Evolutionary conservation across 2,113 vertebrate genomes (phyloP).

Genomic region (Morone saxatilis): DNA sequence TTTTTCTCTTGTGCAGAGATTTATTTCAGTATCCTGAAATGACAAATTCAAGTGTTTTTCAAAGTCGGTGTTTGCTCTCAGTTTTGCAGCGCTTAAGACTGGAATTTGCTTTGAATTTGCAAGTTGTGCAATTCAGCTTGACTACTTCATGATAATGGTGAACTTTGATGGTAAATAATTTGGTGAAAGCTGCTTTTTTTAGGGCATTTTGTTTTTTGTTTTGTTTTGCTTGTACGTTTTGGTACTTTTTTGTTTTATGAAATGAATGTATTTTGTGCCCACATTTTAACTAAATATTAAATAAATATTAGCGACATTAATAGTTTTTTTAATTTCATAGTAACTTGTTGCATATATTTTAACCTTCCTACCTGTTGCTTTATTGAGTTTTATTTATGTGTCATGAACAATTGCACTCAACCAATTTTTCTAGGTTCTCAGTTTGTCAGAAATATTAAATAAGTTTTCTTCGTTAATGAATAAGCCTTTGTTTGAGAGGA

Average conservation of each 20-base stretch:
- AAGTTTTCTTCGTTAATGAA: neutral
- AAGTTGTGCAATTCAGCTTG: neutral
- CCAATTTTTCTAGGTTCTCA: neutral
- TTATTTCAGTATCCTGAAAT: constrained; percentile 14
- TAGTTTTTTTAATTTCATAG: neutral
- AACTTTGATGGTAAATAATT: neutral
- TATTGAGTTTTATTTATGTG: constrained; percentile 16
- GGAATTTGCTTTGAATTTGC: neutral
- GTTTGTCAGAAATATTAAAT: neutral
- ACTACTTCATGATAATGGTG: neutral
- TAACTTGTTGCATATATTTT: neutral
- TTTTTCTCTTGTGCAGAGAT: constrained; percentile 20
- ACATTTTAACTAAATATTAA: neutral
- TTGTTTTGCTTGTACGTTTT: neutral
- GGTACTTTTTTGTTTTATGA: neutral
- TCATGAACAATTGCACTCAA: neutral
- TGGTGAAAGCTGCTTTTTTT: neutral
- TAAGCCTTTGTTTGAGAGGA: neutral
- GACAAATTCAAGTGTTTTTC: constrained; percentile 5
- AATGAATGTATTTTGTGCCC: neutral
- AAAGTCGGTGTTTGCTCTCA: neutral
- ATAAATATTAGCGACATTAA: neutral
- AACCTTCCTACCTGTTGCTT: neutral
- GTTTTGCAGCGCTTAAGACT: neutral
- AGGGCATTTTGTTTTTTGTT: too few relatives aligned